Evolutionary conservation across 2,888 invertebrate genomes (phyloP), one percentile per base, ranked within the genome.

Genomic region (Diplazon laetatorius): DNA sequence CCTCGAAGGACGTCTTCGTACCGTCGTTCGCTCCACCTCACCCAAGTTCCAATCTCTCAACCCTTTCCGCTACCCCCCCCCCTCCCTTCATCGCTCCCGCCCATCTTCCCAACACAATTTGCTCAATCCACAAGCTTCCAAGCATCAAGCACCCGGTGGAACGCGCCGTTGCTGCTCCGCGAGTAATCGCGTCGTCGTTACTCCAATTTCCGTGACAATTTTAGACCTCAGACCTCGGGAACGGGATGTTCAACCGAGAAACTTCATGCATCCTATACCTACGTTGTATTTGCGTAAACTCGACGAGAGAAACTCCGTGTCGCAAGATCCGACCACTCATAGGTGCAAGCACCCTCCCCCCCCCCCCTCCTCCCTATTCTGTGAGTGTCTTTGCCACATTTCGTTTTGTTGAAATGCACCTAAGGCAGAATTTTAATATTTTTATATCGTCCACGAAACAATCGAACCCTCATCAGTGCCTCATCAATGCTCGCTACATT

Each of bases 141-240:
- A n/a, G 30, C 50, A 50, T 37, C 48, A n/a, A 42, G 60, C 39
- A 60, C 50, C 16, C 52, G 39, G 39, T 60, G 16, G 25, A 22
- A 39, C 22, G 8, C 25, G 14, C 16, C 12, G 5, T 10, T 35
- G 46, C 46, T 46, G 10, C 50, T 65, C 39, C 48, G 20, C 59
- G n/a, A 46, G 48, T 70, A 70, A 70, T 70, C 48, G 39, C 37
- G 18, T 22, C 37, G 25, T 66, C 48, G 48, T 70, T 70, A 70
- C 69, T 70, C 37, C 69, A 59, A 70, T 70, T 70, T 70, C 70
- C 70, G 14, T 50, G 48, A 50, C 70, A 39, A 57, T 60, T 48
- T 70, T 60, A 50, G 35, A 37, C 20, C 20, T 46, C 14, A 22
- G 20, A 12, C 22, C 20, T 18, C 10, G n/a, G 39, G 8, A 59